Conservation (phyloP, 1,140 invertebrate species). For the Cyrtorhinus lividipennis region DNA sequence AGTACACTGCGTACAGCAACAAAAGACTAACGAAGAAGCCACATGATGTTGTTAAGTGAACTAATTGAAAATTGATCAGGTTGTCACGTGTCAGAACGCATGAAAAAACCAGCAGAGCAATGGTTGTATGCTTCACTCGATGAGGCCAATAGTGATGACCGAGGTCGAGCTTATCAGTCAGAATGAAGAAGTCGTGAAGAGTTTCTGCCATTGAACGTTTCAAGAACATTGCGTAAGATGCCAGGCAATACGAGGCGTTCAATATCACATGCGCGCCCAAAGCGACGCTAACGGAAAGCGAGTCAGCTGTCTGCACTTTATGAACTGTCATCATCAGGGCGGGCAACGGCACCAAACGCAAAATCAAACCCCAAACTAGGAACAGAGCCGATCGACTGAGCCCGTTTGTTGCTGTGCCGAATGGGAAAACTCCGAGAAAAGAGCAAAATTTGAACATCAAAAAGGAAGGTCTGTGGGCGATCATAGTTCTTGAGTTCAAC, state of each 20-base stretch:
- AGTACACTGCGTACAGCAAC: background rate
- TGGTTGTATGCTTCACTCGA: background rate
- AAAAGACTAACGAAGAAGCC: background rate
- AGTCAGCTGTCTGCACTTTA: background rate
- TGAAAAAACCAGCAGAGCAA: background rate
- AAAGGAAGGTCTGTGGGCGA: background rate
- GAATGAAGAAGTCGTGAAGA: background rate
- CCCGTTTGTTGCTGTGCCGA: background rate
- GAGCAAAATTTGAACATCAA: background rate
- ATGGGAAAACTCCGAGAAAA: background rate
- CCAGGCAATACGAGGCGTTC: background rate
- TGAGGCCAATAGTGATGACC: background rate
- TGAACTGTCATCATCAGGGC: background rate
- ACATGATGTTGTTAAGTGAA: background rate
- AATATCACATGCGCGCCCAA: background rate
- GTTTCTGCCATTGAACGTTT: too few relatives aligned
- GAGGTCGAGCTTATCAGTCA: background rate
- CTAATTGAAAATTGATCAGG: background rate
- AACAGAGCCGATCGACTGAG: background rate
- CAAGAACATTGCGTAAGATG: too few relatives aligned
- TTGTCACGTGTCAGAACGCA: background rate
- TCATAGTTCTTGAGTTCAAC: background rate
- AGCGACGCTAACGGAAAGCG: background rate
- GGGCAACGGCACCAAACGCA: too few relatives aligned
- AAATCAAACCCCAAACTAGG: too few relatives aligned